Evolutionary conservation across 1,140 invertebrate genomes (phyloP), one percentile per base, ranked within the genome.

Genomic region (Fopius arisanus): DNA sequence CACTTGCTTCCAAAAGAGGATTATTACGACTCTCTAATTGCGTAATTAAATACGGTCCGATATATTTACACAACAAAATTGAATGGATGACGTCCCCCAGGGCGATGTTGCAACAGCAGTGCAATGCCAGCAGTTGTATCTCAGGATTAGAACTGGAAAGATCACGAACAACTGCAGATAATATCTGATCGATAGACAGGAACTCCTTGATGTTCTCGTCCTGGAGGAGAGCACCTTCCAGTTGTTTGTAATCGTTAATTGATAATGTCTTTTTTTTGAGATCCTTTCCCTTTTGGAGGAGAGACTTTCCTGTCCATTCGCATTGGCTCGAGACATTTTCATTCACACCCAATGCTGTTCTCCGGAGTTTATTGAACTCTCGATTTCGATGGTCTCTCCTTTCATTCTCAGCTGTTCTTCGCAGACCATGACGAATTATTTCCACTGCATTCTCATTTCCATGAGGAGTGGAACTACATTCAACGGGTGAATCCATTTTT

Each of bases 31-130:
- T 84, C 51, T 87, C 80, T n/a, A 88, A 66, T 59, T 82, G 78
- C 0, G 80, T 76, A 16, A 86, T 37, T 2, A 89, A 70, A 75
- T 88, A 87, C 0, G 87, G 80, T 9, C 78, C 77, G 21, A 82
- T 74, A 66, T 74, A 78, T 82, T 88, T 88, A 0, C 80, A 79
- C 4, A 88, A 31, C 19, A 75, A 29, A 28, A 74, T 73, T 29
- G 86, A 88, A n/a, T 81, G 79, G 75, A 83, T 87, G 2, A 73
- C 10, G 79, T 87, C 85, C 33, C 85, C 86, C 0, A 88, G 79
- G 21, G 87, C 76, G 68, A 89, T 80, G 70, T 89, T 89, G 71
- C 88, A 88, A 72, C 84, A 86, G 68, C 87, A 88, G 78, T 81
- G 83, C 0, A 81, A 82, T 51, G 87, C 85, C 23, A 74, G 68